Evolutionary conservation across 2,888 invertebrate species (phyloP).

Genomic region (Sarcophaga variegata): DNA sequence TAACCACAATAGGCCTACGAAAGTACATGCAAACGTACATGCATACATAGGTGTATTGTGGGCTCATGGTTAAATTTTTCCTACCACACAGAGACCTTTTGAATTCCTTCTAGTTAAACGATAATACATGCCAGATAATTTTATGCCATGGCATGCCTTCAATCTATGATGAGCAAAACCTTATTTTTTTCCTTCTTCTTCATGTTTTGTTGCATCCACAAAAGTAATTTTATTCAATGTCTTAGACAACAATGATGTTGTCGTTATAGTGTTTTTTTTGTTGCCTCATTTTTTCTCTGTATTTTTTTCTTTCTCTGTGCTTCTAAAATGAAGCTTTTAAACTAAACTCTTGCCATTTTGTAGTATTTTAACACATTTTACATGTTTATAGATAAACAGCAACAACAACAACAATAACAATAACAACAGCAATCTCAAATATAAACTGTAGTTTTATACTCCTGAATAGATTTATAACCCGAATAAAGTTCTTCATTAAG

Average conservation of each 20-base stretch:
- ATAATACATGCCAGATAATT: slow-evolving; percentile 64
- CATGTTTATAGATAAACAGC: slow-evolving; percentile 30
- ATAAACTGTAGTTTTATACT: slow-evolving; percentile 18
- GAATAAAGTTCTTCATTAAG: slow-evolving; percentile 42
- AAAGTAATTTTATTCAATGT: neutral
- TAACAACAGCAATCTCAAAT: slow-evolving; percentile 7
- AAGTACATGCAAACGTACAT: slow-evolving; percentile 1
- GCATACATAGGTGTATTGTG: neutral
- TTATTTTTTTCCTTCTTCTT: slow-evolving; percentile 1
- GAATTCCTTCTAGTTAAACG: slow-evolving; percentile 66
- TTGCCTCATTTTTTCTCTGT: neutral
- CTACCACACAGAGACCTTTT: slow-evolving; percentile 43
- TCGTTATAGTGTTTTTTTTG: neutral
- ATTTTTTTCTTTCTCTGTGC: too few relatives aligned
- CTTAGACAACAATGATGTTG: neutral
- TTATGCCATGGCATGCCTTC: slow-evolving; percentile 68
- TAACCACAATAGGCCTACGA: slow-evolving; percentile 60
- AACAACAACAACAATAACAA: neutral
- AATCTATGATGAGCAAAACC: slow-evolving; percentile 49
- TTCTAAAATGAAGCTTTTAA: slow-evolving; percentile 20
- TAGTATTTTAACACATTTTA: slow-evolving; percentile 52
- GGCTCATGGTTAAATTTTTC: neutral
- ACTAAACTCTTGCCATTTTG: slow-evolving; percentile 52
- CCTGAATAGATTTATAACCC: slow-evolving; percentile 43
- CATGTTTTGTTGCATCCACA: neutral